These are phyloP conservation scores for Callospermophilus lateralis DNA, from an alignment of 2,113 vertebrate species.

Conservation along the genomic window DNA sequence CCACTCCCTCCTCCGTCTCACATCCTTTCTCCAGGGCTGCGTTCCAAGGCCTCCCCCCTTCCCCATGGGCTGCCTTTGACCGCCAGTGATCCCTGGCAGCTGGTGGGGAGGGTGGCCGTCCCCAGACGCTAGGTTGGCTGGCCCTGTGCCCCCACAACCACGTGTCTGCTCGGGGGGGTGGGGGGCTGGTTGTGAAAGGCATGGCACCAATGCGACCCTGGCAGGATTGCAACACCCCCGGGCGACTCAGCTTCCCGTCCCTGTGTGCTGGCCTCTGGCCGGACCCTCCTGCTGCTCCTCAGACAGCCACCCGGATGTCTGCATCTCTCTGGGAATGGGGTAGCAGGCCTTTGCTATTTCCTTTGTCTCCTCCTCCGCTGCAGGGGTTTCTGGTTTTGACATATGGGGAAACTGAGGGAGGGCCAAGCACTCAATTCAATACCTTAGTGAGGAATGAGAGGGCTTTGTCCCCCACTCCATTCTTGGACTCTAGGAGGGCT, in stretches of 20 bases:
- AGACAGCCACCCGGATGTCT: slow-evolving; percentile 84
- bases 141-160: slow-evolving; percentile 82
- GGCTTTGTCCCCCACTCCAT: neutral
- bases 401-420: neutral
- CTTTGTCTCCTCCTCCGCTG: too few relatives aligned
- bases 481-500: neutral
- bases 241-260: slow-evolving; percentile 29
- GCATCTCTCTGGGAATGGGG: slow-evolving; percentile 54
- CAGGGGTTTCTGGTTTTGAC: neutral
- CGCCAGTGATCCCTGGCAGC: slow-evolving; percentile 76
- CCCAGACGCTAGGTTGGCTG: slow-evolving; percentile 65
- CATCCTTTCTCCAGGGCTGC: neutral
- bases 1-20: neutral
- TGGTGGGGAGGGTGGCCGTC: slow-evolving; percentile 82
- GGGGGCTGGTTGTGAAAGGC: slow-evolving; percentile 67
- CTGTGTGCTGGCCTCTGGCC: neutral
- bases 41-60: neutral
- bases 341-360: neutral
- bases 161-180: neutral
- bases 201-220: neutral
- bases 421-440: neutral
- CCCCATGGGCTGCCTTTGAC: slow-evolving; percentile 53
- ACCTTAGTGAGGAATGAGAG: neutral
- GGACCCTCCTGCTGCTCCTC: slow-evolving; percentile 33
- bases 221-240: slow-evolving; percentile 69